Evolutionary conservation across 2,113 vertebrate species (phyloP), one percentile per base, ranked within the genome.

Genomic region (Nematolebias whitei): DNA sequence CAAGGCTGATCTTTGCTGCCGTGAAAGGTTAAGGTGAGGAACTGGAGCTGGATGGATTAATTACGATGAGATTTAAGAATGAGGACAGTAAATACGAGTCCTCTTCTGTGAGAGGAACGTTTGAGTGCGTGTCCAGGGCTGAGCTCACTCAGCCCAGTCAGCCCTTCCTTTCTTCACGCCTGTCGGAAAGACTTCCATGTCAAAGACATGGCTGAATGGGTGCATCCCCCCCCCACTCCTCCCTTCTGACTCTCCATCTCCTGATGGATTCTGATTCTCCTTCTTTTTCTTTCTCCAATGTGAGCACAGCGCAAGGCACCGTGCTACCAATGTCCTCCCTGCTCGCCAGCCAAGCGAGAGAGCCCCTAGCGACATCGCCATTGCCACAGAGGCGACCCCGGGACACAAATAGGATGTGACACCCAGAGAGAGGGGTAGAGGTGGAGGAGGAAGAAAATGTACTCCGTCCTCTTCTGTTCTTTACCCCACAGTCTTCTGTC

Each of bases 341-440:
- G 73, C 81, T 88, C 50, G 83, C 80, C 85, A 89, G 75, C 85
- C 87, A 87, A 84, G 84, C 85, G 75, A 87, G 79, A 87, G 83
- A 86, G 76, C 69, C 76, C 70, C 75, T 72, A 71, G 73, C 59
- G 47, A 81, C 79, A 72, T 76, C 52, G 49, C 79, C 75, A 71
- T 81, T 66, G 57, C 76, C 70, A 85, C 70, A 84, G 79, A 85
- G 76, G 78, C 69, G 66, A 76, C 87, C 76, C 72, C 5, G 20
- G 86, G 80, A 90, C 86, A 83, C 87, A 90, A 88, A 91, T 88
- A 86, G 79, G 83, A 90, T 65, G 68, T 89, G 90, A 88, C 90
- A 89, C 78, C 74, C 75, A 10, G 57, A 87, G 73, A 85, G 76
- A 84, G 87, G 74, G 71, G 78, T 20, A 60, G 82, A 68, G 56